These are phyloP conservation scores for Bilobella aurantiaca DNA, from an alignment of 1,140 invertebrate species.

Conservation along the genomic window DNA sequence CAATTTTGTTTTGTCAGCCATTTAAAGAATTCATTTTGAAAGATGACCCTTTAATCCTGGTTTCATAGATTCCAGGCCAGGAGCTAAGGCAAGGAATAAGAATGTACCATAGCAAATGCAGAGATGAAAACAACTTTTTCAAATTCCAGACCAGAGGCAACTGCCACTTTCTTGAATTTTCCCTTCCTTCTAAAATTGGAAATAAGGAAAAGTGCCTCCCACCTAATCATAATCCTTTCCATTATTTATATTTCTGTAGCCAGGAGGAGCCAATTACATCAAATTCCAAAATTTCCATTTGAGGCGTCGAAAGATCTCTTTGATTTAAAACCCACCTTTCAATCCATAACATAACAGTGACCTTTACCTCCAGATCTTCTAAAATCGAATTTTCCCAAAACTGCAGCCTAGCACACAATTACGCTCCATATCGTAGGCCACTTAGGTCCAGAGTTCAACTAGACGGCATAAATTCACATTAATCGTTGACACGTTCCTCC, in stretches of 20 bases:
- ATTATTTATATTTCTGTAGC: conserved; percentile 1
- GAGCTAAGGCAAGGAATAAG: no score
- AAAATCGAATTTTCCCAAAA: not conserved
- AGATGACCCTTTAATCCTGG: not conserved
- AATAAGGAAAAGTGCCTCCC: not conserved
- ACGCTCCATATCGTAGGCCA: not conserved
- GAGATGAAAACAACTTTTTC: no score
- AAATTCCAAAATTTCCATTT: not conserved
- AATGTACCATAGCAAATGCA: no score
- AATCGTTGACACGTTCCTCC: conserved; percentile 12
- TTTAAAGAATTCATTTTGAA: not conserved
- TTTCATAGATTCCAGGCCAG: no score
- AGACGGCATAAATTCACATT: conserved; percentile 20
- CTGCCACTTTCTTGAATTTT: not conserved
- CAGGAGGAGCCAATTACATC: not conserved
- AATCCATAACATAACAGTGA: no score
- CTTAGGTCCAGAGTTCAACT: no score
- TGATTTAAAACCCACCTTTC: no score
- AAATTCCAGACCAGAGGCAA: no score
- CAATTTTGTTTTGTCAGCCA: not conserved
- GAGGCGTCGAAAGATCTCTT: not conserved
- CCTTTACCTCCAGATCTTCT: no score
- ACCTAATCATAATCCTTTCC: not conserved
- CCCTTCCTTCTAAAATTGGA: not conserved
- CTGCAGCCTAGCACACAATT: not conserved